Base-by-base conservation (phyloP, 2,888 invertebrate genomes). In the Volucella inflata region DNA sequence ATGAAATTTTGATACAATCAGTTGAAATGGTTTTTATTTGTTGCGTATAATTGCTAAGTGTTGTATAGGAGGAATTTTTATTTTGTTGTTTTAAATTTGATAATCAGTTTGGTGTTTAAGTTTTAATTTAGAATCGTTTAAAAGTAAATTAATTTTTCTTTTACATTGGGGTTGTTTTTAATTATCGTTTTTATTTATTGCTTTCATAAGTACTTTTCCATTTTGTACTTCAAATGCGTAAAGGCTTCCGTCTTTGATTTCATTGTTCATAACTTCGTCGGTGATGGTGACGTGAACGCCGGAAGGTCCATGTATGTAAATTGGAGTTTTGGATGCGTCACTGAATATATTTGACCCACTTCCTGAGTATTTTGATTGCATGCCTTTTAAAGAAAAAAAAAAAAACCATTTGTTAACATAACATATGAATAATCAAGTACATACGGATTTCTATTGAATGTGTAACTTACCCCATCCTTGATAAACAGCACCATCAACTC, bases 211-310 rank as follows among this genome's bases (percentile, higher is more conserved):
- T 87, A 94, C 90, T 89, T 92, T 92, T 87, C 92, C 93, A 88
- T 90, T 91, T 90, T 92, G 92, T 88, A 93, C 90, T 90, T 95
- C 95, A 79, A 96, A 92, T 76, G 94, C 92, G 91, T 95, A 96
- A 92, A 95, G 94, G 87, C 95, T 94, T 89, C 96, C 95, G 91
- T 98, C 96, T 87, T 95, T 95, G 88, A 98, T 94, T 89, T 91
- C 91, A 91, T 97, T 96, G 40, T 95, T 94, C 14, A 98, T 95
- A 65, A 98, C 94, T 89, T 98, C 97, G 91, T 98, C 97, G 44
- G 96, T 97, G 30, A 98, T 94, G 46, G 96, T 94, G 0, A 98
- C 95, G 88, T 96, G 95, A 8, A 98, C 96, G 14, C 96, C 96
- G 88, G 95, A 95, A 0, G 98, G 98, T 0, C 98, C 98, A 88